Percentiles rank a stretch among this genome's conserved stretches.
These are phyloP conservation scores for Lateolabrax maculatus DNA, from an alignment of 2,797 vertebrate genomes.

Conservation along the genomic window DNA sequence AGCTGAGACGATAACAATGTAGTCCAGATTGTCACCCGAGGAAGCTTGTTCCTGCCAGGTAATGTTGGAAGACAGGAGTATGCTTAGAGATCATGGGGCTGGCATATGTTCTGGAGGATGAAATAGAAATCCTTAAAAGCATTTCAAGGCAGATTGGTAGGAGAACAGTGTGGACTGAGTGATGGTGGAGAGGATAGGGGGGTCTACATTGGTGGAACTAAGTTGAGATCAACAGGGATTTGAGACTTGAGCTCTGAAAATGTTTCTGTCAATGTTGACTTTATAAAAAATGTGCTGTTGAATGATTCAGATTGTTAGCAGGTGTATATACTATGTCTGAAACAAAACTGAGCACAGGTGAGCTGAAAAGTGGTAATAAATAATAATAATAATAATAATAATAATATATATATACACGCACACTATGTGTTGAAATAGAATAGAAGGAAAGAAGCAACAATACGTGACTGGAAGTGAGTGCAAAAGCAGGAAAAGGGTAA, in stretches of 20 bases:
- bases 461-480: background rate
- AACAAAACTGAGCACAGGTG: background rate
- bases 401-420: no score
- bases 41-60: slow-evolving; percentile 14
- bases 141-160: background rate
- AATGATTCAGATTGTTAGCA: background rate
- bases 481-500: background rate
- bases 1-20: background rate
- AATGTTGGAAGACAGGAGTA: background rate
- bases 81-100: background rate
- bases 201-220: background rate
- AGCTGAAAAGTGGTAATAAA: background rate
- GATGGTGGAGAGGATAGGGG: background rate
- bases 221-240: background rate
- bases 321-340: background rate
- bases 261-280: background rate
- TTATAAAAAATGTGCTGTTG: background rate
- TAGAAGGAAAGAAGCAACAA: background rate
- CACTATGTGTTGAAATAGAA: background rate
- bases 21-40: slow-evolving; percentile 10
- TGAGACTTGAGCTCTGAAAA: background rate
- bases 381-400: no score
- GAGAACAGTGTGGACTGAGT: no score
- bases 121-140: background rate
- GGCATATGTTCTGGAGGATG: background rate